Percentiles rank a stretch among this genome's conserved stretches.
Evolutionary conservation across 2,888 invertebrate species (phyloP).

Genomic region (Ephialtes manifestator): DNA sequence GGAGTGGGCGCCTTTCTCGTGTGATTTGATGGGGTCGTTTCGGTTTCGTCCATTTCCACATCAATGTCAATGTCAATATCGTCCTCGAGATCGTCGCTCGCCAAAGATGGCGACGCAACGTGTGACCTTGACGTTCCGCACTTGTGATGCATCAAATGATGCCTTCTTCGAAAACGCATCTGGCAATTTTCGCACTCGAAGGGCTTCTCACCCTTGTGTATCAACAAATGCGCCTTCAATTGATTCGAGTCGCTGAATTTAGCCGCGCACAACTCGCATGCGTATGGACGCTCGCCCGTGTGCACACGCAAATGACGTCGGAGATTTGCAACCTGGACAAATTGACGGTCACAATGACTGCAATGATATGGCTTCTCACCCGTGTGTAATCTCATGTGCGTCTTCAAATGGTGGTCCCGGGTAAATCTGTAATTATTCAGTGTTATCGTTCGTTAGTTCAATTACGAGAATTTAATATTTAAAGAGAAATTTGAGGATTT

Average conservation of each 20-base stretch:
- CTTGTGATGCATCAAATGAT: conserved; percentile 95
- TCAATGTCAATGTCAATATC: conserved; percentile 84
- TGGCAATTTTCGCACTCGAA: conserved; percentile 94
- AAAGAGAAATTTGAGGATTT: no score
- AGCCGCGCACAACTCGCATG: conserved; percentile 94
- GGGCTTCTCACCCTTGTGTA: conserved; percentile 96
- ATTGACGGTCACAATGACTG: conserved; percentile 96
- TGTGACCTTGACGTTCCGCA: conserved; percentile 87
- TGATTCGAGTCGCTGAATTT: conserved; percentile 97
- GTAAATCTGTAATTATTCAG: conserved; percentile 91
- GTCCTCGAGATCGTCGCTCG: conserved; percentile 80
- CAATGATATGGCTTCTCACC: conserved; percentile 98
- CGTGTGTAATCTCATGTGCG: conserved; percentile 96
- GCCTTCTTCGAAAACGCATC: conserved; percentile 93
- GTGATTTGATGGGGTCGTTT: conserved; percentile 83
- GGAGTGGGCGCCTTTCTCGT: conserved; percentile 70
- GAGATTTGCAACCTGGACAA: conserved; percentile 97
- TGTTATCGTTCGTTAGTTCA: no score
- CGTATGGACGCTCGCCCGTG: conserved; percentile 96
- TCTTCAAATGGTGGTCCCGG: conserved; percentile 96
- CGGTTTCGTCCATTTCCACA: conserved; percentile 87
- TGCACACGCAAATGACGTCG: conserved; percentile 96
- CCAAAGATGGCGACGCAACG: conserved; percentile 77
- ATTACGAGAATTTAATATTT: no score
- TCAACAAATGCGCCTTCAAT: conserved; percentile 95